A percentile compares a stretch with the other conserved stretches of the same genome.
phyloP scores from a whole-genome alignment of 2,797 vertebrate species.

The Lagorchestes hirsutus region DNA sequence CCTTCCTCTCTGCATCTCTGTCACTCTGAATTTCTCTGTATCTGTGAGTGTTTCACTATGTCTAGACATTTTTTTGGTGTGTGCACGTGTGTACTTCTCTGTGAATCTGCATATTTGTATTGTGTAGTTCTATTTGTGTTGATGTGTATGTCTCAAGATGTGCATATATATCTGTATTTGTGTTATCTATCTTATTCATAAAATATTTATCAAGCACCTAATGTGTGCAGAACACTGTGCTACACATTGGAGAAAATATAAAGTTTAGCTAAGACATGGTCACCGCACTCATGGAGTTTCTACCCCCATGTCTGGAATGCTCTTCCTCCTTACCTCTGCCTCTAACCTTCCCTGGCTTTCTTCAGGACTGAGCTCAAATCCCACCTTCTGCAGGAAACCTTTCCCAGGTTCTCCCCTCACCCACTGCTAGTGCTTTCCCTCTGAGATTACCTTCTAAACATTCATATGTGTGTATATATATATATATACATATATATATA shows the following conservation, averaged over 20 bases:
- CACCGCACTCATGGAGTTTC: not conserved
- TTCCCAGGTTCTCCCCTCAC: not conserved
- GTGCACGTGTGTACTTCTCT: too few species aligned
- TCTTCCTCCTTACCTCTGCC: not conserved
- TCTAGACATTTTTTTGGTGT: not conserved
- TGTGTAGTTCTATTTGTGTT: too few species aligned
- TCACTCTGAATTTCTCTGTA: not conserved
- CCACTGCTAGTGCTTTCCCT: not conserved
- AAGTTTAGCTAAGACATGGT: not conserved
- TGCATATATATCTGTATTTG: not conserved
- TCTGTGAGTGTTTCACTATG: not conserved
- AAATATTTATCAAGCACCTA: not conserved
- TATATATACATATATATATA: not conserved
- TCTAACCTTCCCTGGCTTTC: not conserved
- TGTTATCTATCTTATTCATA: not conserved
- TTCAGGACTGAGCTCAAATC: not conserved
- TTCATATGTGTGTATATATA: not conserved
- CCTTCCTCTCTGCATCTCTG: not conserved
- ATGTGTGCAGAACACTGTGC: not conserved
- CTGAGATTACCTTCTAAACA: not conserved
- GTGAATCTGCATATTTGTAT: too few species aligned
- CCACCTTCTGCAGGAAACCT: not conserved
- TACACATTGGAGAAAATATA: not conserved
- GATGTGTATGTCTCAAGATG: too few species aligned
- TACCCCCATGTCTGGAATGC: not conserved